Evolutionary conservation across 1,140 invertebrate species (phyloP), one percentile per base, ranked within the genome.

Genomic region (Drosophila malerkotliana): DNA sequence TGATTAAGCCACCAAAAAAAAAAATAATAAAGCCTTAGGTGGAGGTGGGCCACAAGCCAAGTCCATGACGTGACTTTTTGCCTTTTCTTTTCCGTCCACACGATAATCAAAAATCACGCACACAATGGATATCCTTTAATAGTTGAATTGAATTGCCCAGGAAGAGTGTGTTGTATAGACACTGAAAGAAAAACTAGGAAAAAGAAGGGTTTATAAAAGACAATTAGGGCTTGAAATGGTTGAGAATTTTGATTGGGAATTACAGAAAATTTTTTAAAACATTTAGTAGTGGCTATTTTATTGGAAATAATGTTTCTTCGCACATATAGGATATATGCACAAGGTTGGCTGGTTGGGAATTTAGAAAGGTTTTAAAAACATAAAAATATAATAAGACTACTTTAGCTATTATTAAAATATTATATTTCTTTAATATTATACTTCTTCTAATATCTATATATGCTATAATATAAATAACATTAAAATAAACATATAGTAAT

Each of bases 141-240:
- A 87, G 82, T 88, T 82, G 78, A 87, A 87, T 87, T 88, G 69
- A 81, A 87, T 87, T 82, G 82, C 82, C 67, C 73, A 75, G 58
- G 72, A 54, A 49, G 37, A 64, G 55, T 37, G 52, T 26, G 62
- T 15, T 37, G 37, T 37, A 24, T 9, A 9, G 32, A 12, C 12
- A 37, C 34, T 37, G 34, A n/a, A 12, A 37, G 12, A 37, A 37
- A 37, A 18, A 18, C 1, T 18, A 18, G 18, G 18, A 18, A 18
- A 18, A 18, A 18, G 1, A 1, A 18, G 18, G 18, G 18, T 18
- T 18, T 18, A 18, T 1, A 18, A 9, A 7, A 37, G 0, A 37
- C 0, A 9, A 12, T 3, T 3, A 9, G 0, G 12, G 34, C 34
- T 37, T 37, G 8, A 37, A 37, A 6, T 37, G 2, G 2, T 12